Percentiles rank a stretch among this genome's conserved stretches.
These are phyloP conservation scores for Leistus spinibarbis DNA, from an alignment of 2,888 invertebrate species.

Conservation along the genomic window DNA sequence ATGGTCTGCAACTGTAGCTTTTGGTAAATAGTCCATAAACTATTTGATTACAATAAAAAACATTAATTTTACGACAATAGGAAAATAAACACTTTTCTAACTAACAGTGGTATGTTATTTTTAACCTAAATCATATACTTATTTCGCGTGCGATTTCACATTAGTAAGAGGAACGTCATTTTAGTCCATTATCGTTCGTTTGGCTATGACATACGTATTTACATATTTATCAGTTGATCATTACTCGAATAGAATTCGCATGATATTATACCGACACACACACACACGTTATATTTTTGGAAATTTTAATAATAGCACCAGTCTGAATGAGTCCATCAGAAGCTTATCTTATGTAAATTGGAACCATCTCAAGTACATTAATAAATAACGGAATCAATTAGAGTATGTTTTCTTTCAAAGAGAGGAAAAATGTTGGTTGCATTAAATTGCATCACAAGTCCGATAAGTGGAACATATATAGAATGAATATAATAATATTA, in stretches of 20 bases:
- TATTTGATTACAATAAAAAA: slow-evolving; percentile 37
- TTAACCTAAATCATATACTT: not conserved
- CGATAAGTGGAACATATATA: not conserved
- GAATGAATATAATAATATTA: not conserved
- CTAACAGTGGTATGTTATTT: slow-evolving; percentile 18
- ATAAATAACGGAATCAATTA: not conserved
- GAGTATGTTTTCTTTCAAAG: not conserved
- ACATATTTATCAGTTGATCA: not conserved
- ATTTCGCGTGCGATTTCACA: not conserved
- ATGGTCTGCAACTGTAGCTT: slow-evolving; percentile 26
- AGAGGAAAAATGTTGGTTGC: not conserved
- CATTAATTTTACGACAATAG: slow-evolving; percentile 33
- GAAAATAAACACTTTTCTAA: slow-evolving; percentile 36
- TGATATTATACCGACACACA: not conserved
- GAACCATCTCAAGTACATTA: not conserved
- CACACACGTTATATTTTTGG: not conserved
- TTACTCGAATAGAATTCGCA: not conserved
- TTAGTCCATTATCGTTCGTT: not conserved
- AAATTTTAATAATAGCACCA: not conserved
- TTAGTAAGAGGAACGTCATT: not conserved
- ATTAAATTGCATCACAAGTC: not conserved
- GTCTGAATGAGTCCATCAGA: not conserved
- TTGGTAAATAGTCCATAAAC: slow-evolving; percentile 27
- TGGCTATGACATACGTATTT: not conserved
- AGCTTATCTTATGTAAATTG: not conserved